Evolutionary conservation across 2,888 invertebrate species (phyloP).

Genomic region (Protodeltote pygarga): DNA sequence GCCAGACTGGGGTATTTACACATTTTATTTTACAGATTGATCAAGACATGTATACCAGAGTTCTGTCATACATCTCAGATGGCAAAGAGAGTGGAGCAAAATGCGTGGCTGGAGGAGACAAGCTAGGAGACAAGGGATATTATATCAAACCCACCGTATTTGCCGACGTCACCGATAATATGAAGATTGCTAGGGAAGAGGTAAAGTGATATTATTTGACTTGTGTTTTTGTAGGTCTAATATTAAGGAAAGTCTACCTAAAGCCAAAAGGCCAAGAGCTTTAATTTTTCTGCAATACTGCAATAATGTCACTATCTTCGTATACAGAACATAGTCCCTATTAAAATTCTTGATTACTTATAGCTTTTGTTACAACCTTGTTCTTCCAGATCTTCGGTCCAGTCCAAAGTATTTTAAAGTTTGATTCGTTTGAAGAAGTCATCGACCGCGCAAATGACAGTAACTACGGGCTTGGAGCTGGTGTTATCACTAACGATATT

Average conservation of each 20-base stretch:
- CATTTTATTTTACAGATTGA: conserved; percentile 86
- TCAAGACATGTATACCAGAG: conserved; percentile 91
- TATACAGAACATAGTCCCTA: background rate
- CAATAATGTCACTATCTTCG: no score
- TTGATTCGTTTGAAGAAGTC: conserved; percentile 93
- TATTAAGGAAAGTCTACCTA: no score
- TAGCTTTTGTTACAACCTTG: background rate
- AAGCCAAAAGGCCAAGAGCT: no score
- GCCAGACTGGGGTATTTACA: no score
- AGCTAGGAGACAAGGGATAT: conserved; percentile 90
- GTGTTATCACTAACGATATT: conserved; percentile 94
- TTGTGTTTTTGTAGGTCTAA: no score
- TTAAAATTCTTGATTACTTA: background rate
- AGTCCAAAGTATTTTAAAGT: conserved; percentile 95
- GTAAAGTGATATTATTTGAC: no score
- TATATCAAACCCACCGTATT: conserved; percentile 94
- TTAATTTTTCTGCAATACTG: no score
- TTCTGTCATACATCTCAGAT: conserved; percentile 91
- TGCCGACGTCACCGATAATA: conserved; percentile 91
- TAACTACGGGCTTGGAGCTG: conserved; percentile 94
- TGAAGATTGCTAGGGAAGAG: conserved; percentile 93
- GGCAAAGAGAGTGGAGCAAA: conserved; percentile 94
- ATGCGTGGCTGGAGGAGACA: conserved; percentile 92
- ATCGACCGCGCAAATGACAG: conserved; percentile 94
- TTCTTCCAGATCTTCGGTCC: conserved; percentile 94